phyloP scores from a whole-genome alignment of 2,888 invertebrate genomes.

The Cancer borealis region DNA sequence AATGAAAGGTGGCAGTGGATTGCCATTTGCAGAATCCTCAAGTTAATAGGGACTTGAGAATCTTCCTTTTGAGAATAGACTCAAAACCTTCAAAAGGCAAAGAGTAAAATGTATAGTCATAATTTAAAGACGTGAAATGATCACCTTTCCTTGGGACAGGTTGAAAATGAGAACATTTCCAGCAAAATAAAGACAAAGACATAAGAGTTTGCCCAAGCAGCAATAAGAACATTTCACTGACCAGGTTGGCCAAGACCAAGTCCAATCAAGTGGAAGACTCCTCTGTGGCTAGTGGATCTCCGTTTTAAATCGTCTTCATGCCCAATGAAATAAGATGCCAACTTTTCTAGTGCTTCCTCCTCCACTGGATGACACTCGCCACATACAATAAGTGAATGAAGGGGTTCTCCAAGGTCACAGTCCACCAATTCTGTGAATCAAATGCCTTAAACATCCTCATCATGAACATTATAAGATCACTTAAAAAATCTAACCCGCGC shows the following conservation, averaged over 20 bases:
- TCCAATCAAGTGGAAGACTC: conserved; percentile 65
- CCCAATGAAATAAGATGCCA: conserved; percentile 62
- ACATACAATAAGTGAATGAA: conserved; percentile 94
- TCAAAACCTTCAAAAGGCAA: no score
- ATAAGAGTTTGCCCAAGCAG: background rate
- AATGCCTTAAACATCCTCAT: background rate
- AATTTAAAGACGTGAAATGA: background rate
- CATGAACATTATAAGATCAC: background rate
- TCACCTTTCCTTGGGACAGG: background rate
- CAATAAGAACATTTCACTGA: conserved; percentile 49
- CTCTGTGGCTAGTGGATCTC: conserved; percentile 15
- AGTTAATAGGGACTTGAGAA: background rate
- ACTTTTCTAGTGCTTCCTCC: conserved; percentile 65
- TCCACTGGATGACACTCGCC: conserved; percentile 71
- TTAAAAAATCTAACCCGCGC: no score
- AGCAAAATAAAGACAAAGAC: background rate
- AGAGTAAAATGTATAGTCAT: background rate
- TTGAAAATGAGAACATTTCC: background rate
- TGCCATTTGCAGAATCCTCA: background rate
- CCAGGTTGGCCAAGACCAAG: conserved; percentile 73
- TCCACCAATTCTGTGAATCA: conserved; percentile 86
- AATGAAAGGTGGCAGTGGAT: no score
- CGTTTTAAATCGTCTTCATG: background rate
- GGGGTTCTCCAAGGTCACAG: conserved; percentile 88
- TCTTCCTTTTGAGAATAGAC: no score